Base-by-base conservation (phyloP, 1,140 invertebrate species). In the Drosophila quadrilineata region DNA sequence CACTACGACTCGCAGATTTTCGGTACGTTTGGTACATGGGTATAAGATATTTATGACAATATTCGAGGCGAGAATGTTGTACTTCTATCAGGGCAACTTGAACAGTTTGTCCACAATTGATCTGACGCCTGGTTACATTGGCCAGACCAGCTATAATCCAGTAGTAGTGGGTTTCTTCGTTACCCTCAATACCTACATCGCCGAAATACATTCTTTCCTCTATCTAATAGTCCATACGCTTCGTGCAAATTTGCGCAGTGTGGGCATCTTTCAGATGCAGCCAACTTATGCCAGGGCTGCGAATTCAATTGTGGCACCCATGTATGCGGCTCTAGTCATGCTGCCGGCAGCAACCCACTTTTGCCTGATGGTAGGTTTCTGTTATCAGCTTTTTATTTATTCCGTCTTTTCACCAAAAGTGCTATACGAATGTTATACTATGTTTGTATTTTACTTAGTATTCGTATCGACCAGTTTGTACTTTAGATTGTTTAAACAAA, bases 61-160 rank as follows among this genome's bases (percentile, higher is more conserved):
- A 31, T 94, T 94, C 92, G 90, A 96, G 19, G 93, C 93, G 14
- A 93, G 92, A 56, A 90, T 94, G 35, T 94, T 95, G 74, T 95
- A 93, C 88, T 96, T 96, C 88, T 95, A 94, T 89, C 95, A 96
- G 94, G 96, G 97, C 84, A 92, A 98, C 93, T 96, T 96, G 0
- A 99, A 99, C 90, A 97, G 94, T 89, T 91, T 99, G 56, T 94
- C 97, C 2, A 97, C 94, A 8, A 93, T 99, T 62, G 97, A 99
- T 91, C 91, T 99, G 16, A 93, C 94, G 8, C 92, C 96, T 22
- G 98, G 97, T 4, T 98, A 98, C 86, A 93, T 96, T 59, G 98
- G 97, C 0, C 91, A 98, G 53, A 91, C 91, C 22, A 91, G 92
- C 35, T 98, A 98, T 90, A 92, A 93, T 75, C 91, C 93, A 0